phyloP scores from a whole-genome alignment of 2,888 invertebrate species.

The Petrolisthes manimaculis region DNA sequence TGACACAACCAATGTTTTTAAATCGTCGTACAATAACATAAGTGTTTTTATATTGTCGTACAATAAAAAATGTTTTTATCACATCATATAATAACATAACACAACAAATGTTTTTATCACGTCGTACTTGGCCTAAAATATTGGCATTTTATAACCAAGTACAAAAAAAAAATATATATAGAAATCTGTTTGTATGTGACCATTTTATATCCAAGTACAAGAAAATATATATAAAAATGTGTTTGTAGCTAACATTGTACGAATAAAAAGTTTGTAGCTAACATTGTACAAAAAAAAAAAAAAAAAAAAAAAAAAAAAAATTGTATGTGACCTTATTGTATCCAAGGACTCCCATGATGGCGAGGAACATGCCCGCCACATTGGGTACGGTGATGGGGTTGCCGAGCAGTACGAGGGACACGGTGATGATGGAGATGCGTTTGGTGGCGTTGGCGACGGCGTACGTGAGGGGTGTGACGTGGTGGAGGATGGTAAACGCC shows the following conservation, averaged over 20 bases:
- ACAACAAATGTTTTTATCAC: no score
- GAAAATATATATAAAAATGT: not conserved
- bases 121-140: no score
- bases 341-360: conserved; percentile 88
- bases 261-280: no score
- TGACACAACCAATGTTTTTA: not conserved
- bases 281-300: no score
- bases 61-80: no score
- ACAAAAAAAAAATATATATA: not conserved
- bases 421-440: conserved; percentile 89
- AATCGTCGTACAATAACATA: no score
- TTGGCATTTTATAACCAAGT: not conserved
- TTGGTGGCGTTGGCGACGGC: conserved; percentile 96
- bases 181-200: not conserved
- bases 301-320: no score
- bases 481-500: conserved; percentile 89
- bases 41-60: no score
- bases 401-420: conserved; percentile 86
- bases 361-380: conserved; percentile 89
- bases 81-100: no score
- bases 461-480: conserved; percentile 92
- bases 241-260: no score
- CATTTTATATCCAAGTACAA: not conserved
- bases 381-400: conserved; percentile 92
- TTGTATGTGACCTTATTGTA: conserved; percentile 85